These are phyloP conservation scores for Hirudinaria manillensis DNA, from an alignment of 2,888 invertebrate species.

Conservation along the genomic window DNA sequence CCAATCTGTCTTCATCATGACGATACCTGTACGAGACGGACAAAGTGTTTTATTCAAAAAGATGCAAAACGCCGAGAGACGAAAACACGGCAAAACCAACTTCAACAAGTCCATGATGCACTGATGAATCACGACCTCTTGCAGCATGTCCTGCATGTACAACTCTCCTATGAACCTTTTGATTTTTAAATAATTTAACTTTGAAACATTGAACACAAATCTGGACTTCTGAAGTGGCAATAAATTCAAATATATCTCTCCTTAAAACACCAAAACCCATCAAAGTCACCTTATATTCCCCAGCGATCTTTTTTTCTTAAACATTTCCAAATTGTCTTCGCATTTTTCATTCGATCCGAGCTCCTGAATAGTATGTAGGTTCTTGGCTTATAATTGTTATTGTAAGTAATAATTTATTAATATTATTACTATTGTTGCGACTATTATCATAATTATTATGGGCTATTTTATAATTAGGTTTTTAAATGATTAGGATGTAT, in stretches of 20 bases:
- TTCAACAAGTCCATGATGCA: constrained; percentile 16
- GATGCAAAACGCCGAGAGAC: background rate
- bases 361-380: too few relatives aligned
- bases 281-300: constrained; percentile 21
- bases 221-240: background rate
- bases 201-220: background rate
- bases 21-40: background rate
- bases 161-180: constrained; percentile 19
- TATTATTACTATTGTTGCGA: too few relatives aligned
- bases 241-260: background rate
- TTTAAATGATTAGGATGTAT: too few relatives aligned
- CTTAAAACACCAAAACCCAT: background rate
- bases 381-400: too few relatives aligned
- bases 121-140: constrained; percentile 18
- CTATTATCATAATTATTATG: too few relatives aligned
- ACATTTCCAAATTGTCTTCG: constrained; percentile 4
- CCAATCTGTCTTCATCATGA: background rate
- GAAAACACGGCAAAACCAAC: background rate
- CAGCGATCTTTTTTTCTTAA: constrained; percentile 11
- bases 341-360: background rate
- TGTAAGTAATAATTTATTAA: background rate
- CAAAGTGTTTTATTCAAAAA: background rate
- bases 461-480: background rate
- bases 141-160: constrained; percentile 21
- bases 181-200: background rate